phyloP scores from a whole-genome alignment of 2,797 vertebrate species.

The Acridotheres tristis region DNA sequence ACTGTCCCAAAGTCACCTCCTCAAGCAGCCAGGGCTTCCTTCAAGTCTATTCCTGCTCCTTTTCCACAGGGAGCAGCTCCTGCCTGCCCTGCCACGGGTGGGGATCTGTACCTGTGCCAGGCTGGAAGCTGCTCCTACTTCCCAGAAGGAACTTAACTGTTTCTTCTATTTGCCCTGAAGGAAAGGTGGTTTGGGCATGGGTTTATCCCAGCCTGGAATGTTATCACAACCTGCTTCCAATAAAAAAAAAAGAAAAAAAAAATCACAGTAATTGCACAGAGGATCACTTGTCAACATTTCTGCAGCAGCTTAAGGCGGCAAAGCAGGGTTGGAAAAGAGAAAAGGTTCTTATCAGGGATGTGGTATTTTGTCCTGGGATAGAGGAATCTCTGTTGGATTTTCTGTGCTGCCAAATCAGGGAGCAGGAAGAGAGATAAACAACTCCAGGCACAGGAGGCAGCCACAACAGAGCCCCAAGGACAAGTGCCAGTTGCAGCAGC shows the following conservation, averaged over 20 bases:
- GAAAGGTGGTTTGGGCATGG: neutral
- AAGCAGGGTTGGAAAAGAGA: neutral
- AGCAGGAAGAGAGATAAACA: neutral
- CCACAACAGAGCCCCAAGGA: neutral
- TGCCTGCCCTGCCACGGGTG: neutral
- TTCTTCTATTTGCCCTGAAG: neutral
- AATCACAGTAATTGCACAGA: neutral
- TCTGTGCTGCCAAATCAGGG: neutral
- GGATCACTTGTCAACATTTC: neutral
- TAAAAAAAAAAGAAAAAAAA: neutral
- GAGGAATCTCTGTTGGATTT: neutral
- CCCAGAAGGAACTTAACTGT: neutral
- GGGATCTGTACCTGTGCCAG: neutral
- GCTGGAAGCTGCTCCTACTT: neutral
- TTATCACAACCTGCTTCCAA: neutral
- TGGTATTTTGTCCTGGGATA: neutral
- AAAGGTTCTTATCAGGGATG: neutral
- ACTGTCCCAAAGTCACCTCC: neutral
- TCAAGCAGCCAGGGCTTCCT: neutral
- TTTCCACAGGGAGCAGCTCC: neutral
- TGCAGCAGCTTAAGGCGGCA: neutral
- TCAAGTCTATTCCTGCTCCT: neutral
- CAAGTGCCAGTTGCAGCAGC: neutral
- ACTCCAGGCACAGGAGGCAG: neutral
- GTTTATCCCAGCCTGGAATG: neutral